Evolutionary conservation across 64 coral and sea anemone species (phyloP).

Genomic region (Porites australiensis): DNA sequence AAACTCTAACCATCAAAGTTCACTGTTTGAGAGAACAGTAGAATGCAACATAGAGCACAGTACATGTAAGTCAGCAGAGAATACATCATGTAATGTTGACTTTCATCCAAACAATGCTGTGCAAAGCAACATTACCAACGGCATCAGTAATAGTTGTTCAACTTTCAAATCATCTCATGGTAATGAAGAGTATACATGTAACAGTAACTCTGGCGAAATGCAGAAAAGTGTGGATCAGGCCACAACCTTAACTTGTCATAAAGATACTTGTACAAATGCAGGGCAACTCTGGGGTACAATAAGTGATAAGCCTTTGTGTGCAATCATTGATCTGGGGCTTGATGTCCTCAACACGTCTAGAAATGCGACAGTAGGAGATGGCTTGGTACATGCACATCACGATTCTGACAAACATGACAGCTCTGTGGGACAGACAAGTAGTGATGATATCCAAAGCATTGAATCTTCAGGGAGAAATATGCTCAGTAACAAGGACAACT

Average conservation of each 20-base stretch:
- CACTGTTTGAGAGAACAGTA: not conserved
- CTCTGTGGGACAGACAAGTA: not conserved
- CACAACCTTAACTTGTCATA: not conserved
- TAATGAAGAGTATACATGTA: not conserved
- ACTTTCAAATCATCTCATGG: not conserved
- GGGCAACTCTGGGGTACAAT: not conserved
- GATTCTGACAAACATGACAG: not conserved
- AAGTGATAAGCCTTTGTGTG: conserved; percentile 2
- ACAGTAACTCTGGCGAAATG: too few relatives aligned
- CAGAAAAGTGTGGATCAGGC: not conserved
- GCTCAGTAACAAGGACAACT: not conserved
- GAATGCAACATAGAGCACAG: not conserved
- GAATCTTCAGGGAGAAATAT: not conserved
- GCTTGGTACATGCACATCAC: not conserved
- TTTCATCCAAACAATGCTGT: not conserved
- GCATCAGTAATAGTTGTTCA: not conserved
- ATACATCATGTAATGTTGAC: not conserved
- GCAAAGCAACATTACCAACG: too few relatives aligned
- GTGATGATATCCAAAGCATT: not conserved
- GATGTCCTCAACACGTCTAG: not conserved
- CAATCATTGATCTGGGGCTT: not conserved
- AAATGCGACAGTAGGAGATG: not conserved
- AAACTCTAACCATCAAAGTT: not conserved
- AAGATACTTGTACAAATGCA: not conserved
- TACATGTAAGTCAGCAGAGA: not conserved